Evolutionary conservation across 1,140 invertebrate genomes (phyloP).

Genomic region (Sminthurides bifidus): DNA sequence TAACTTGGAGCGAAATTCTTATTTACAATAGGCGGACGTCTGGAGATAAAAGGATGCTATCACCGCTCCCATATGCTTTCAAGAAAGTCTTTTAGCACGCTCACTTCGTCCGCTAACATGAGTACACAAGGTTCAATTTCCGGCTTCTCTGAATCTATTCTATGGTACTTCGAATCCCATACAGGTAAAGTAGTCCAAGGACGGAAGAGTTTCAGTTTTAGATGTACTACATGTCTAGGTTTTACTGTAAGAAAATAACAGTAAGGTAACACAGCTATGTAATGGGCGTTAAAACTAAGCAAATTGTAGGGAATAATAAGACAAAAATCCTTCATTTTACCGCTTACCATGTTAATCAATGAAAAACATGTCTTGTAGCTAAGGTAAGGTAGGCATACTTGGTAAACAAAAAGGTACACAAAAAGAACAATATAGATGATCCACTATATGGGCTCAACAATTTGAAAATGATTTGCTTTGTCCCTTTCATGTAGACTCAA

Average conservation of each 20-base stretch:
- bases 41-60: no score
- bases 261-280: not conserved
- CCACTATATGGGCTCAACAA: not conserved
- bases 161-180: no score
- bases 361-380: no score
- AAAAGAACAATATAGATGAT: not conserved
- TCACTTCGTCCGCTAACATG: conserved; percentile 1
- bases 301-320: not conserved
- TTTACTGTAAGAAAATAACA: not conserved
- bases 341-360: no score
- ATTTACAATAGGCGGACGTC: no score
- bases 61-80: not conserved
- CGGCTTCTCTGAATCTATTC: no score
- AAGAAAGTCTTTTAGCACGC: conserved; percentile 6
- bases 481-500: not conserved
- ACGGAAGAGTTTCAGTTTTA: not conserved
- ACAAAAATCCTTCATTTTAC: no score
- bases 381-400: no score
- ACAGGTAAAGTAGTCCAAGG: no score
- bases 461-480: not conserved
- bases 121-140: conserved; percentile 7
- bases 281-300: not conserved
- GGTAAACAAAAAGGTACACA: not conserved
- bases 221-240: not conserved
- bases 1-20: no score